Conservation (phyloP, 2,797 vertebrate genomes). For the Eleutherodactylus coqui region DNA sequence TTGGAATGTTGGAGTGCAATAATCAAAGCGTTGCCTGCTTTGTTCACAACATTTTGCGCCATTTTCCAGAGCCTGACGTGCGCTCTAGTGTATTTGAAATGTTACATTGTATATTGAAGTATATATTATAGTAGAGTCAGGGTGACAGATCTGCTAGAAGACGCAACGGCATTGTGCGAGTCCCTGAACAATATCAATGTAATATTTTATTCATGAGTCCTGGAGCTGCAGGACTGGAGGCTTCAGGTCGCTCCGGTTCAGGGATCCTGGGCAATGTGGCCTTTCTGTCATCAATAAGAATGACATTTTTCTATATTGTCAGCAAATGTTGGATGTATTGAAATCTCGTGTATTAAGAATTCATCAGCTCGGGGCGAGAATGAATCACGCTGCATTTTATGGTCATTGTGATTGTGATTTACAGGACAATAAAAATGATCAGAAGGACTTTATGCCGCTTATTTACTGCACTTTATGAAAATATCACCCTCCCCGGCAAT, state of each 20-base stretch:
- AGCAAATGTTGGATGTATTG: slow-evolving; percentile 10
- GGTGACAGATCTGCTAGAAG: neutral
- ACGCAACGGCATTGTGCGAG: neutral
- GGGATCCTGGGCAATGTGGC: slow-evolving; percentile 7
- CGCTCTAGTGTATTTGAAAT: neutral
- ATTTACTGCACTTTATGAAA: slow-evolving; percentile 3
- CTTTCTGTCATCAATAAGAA: slow-evolving; percentile 22
- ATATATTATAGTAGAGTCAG: neutral
- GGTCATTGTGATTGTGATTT: slow-evolving; percentile 4
- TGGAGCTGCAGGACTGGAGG: neutral
- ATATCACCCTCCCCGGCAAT: neutral
- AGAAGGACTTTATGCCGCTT: neutral
- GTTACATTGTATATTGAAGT: neutral
- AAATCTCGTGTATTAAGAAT: slow-evolving; percentile 24
- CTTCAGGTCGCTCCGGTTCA: slow-evolving; percentile 6
- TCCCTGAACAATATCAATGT: slow-evolving; percentile 15
- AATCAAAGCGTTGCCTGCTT: neutral
- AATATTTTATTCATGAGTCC: slow-evolving; percentile 20
- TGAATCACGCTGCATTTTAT: neutral
- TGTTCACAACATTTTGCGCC: neutral
- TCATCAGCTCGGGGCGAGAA: slow-evolving; percentile 18
- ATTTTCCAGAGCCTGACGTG: neutral
- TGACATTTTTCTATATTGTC: slow-evolving; percentile 19
- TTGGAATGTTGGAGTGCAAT: neutral
- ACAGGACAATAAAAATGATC: slow-evolving; percentile 17